Evolutionary conservation across 2,888 invertebrate species (phyloP).

Genomic region (Argynnis bischoffii): DNA sequence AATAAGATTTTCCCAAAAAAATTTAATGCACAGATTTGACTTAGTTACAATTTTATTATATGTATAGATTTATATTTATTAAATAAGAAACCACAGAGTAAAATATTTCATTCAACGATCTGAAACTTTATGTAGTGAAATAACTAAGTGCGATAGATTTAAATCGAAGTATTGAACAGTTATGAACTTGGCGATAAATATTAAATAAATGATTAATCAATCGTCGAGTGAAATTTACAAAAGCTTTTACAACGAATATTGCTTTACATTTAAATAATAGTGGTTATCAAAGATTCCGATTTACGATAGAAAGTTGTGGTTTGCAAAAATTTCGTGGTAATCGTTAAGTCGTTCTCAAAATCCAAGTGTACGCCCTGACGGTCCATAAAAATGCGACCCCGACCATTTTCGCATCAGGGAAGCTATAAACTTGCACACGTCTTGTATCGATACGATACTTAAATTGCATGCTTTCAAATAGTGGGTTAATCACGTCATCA

Average conservation of each 20-base stretch:
- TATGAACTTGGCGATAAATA: constrained; percentile 1
- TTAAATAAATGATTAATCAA: constrained; percentile 15
- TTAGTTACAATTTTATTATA: too few relatives aligned
- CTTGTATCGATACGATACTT: constrained; percentile 1
- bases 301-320: constrained; percentile 31
- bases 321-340: constrained; percentile 33
- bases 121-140: neutral
- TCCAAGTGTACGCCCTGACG: constrained; percentile 5
- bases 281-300: constrained; percentile 23
- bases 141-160: constrained; percentile 11
- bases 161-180: neutral
- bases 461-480: constrained; percentile 11
- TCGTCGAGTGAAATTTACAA: constrained; percentile 14
- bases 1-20: too few relatives aligned
- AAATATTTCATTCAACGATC: too few relatives aligned
- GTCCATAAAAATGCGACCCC: constrained; percentile 21
- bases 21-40: too few relatives aligned
- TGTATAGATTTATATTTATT: too few relatives aligned
- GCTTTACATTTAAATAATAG: constrained; percentile 10
- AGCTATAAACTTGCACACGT: constrained; percentile 11
- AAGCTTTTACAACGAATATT: constrained; percentile 13
- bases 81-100: too few relatives aligned
- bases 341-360: constrained; percentile 33
- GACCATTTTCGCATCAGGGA: constrained; percentile 13
- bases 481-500: constrained; percentile 3